Base-by-base conservation (phyloP, 2,888 invertebrate genomes). In the Coleophora deauratella region DNA sequence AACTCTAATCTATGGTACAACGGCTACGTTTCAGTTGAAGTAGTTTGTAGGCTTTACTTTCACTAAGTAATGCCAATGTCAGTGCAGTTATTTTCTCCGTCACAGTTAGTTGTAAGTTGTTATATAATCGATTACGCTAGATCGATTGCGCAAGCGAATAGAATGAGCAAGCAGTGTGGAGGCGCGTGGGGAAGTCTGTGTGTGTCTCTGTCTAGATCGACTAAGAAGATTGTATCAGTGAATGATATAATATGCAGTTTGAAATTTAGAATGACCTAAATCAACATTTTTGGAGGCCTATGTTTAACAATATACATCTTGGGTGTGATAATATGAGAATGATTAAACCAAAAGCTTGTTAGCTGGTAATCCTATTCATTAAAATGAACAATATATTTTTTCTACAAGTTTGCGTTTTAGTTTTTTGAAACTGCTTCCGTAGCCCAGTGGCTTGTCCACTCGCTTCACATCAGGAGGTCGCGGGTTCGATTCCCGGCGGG, bases 21-120 rank as follows among this genome's bases (percentile, higher is more conserved):
- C 41, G 46, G 51, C 54, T 38, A 13, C 32, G 10, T 58, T 56
- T 49, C 14, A 31, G 12, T 38, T 47, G 30, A 3, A 27, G 9
- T 8, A 47, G 38, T 48, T 49, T 50, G 38, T 50, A 43, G 53
- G 59, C 54, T 57, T 52, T 67, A 79, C 79, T 80, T 80, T 81
- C 81, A 75, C 80, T 72, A 62, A 63, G 71, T 73, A 77, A 69
- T 79, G 71, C 72, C 81, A 82, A 81, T 82, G 81, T 81, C 81
- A 82, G 72, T 37, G 39, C 35, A 33, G 53, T 46, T 69, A 73
- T 80, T 78, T 78, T 78, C 75, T 76, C 67, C 60, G 56, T 47
- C 21, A 21, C 6, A 21, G 21, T 6, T 6, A n/a, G n/a, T n/a
- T n/a, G n/a, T n/a, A n/a, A n/a, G 21, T 6, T 52, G 59, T 75